Evolutionary conservation across 2,888 invertebrate genomes (phyloP).

Genomic region (Enchytraeus crypticus): DNA sequence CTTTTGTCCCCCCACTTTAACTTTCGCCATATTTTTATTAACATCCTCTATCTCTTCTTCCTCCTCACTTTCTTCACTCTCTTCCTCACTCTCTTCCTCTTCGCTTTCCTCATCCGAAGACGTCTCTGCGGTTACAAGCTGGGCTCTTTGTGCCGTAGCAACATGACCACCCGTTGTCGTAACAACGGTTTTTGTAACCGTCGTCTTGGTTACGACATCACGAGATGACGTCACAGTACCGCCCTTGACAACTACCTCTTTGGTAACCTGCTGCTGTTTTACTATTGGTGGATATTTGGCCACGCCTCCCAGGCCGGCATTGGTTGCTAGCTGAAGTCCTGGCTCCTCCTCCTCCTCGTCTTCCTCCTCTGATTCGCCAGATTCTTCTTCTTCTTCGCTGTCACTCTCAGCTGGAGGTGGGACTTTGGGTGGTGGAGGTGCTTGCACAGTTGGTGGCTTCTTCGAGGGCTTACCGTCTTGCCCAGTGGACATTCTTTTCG

Average conservation of each 20-base stretch:
- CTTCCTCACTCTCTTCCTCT: neutral
- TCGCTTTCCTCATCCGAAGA: constrained; percentile 27
- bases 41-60: neutral
- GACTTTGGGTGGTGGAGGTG: neutral
- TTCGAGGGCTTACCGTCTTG: no score
- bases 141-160: neutral
- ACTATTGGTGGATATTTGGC: neutral
- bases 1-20: neutral
- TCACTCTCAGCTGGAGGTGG: neutral
- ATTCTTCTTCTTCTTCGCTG: neutral
- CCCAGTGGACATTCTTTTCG: no score
- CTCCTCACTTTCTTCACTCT: neutral
- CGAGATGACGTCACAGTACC: neutral
- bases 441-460: no score
- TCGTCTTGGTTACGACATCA: neutral
- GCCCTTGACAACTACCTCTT: neutral
- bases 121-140: constrained; percentile 21
- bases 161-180: neutral
- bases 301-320: neutral
- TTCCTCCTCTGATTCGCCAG: neutral
- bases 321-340: neutral
- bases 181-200: neutral
- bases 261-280: neutral
- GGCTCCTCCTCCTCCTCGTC: neutral
- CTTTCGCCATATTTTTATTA: neutral